phyloP scores from a whole-genome alignment of 2,113 vertebrate genomes.

The Peucedramus taeniatus region DNA sequence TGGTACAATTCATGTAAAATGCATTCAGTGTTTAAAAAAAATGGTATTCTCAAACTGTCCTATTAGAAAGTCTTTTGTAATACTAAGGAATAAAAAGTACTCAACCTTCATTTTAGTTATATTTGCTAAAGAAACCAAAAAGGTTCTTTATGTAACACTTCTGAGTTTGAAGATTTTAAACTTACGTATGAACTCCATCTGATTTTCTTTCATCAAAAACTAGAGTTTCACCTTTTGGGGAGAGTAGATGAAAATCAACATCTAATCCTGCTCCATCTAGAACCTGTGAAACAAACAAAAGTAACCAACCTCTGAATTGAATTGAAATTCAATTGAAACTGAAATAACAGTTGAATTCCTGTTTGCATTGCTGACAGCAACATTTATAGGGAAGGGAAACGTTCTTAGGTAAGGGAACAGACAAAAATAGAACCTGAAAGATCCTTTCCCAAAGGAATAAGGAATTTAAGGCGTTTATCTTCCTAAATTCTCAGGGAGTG shows the following conservation, averaged over 20 bases:
- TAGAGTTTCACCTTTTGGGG: slow-evolving; percentile 83
- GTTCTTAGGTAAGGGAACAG: not conserved
- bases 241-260: slow-evolving; percentile 88
- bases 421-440: not conserved
- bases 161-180: slow-evolving; percentile 16
- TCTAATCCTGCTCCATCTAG: slow-evolving; percentile 93
- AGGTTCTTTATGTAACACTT: not conserved
- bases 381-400: not conserved
- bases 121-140: not conserved
- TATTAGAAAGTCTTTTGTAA: not conserved
- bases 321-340: too few species aligned
- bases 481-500: not conserved
- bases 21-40: not conserved
- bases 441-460: not conserved
- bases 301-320: not conserved
- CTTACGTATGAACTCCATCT: slow-evolving; percentile 96
- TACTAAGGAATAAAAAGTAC: not conserved
- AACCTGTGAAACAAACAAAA: slow-evolving; percentile 75
- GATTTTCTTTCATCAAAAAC: slow-evolving; percentile 90
- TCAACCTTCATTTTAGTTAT: not conserved
- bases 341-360: not conserved
- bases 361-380: not conserved
- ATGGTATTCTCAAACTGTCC: not conserved
- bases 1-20: not conserved
- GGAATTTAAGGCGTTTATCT: not conserved